These are phyloP conservation scores for Orthonyx spaldingii DNA, from an alignment of 2,113 vertebrate species.

Conservation along the genomic window DNA sequence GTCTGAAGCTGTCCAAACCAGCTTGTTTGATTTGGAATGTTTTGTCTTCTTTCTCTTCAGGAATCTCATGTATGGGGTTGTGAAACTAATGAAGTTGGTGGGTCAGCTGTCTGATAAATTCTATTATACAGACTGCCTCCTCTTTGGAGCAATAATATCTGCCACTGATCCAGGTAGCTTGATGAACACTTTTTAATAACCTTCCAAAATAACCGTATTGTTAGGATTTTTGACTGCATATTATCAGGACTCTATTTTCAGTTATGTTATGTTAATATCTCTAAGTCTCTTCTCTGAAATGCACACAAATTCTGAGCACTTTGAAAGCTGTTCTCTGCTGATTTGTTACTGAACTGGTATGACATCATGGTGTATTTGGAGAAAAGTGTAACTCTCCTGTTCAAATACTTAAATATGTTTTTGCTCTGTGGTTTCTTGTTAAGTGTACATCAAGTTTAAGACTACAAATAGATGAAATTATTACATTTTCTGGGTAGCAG, in stretches of 20 bases:
- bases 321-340: neutral
- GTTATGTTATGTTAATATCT: neutral
- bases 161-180: slow-evolving; percentile 93
- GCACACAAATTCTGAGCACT: neutral
- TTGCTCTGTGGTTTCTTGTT: neutral
- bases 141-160: slow-evolving; percentile 96
- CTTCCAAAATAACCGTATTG: neutral
- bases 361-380: neutral
- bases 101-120: slow-evolving; percentile 93
- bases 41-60: slow-evolving; percentile 65
- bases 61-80: slow-evolving; percentile 97
- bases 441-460: neutral
- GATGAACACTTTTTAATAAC: neutral
- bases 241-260: neutral
- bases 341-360: neutral
- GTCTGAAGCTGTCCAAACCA: neutral
- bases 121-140: slow-evolving; percentile 97
- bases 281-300: neutral
- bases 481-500: neutral
- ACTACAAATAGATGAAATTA: neutral
- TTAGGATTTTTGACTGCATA: neutral
- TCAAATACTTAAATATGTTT: neutral
- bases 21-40: neutral
- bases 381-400: neutral
- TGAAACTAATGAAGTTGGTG: slow-evolving; percentile 90